Base-by-base conservation (phyloP, 2,113 vertebrate genomes). In the Athene cunicularia region DNA sequence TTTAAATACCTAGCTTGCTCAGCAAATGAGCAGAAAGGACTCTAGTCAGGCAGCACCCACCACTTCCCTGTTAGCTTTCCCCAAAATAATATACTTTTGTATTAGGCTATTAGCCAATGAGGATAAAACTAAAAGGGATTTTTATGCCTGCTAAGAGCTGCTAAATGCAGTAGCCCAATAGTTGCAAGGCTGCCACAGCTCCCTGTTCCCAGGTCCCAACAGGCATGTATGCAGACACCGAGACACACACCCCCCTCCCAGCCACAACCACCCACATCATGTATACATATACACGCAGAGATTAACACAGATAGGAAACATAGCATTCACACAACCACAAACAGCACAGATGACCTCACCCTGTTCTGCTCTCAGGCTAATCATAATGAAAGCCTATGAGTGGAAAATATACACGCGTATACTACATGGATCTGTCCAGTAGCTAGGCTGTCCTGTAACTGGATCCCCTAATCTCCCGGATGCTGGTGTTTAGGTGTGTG, bases 201-300 rank as follows among this genome's bases (percentile, higher is more conserved):
- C 8, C 27, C 16, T 30, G 30, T 23, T 43, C 23, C 35, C 3
- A 6, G 33, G 10, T 49, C 35, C 23, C 8, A 30, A 23, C 3
- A 50, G 4, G 8, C 13, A 10, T 19, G n/a, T 7, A 5, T 5
- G 4, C 15, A 59, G 55, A 1, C 23, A 66, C 30, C 35, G 13
- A 47, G 26, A 13, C 5, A 5, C 28, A 19, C 20, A 13, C 5
- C 2, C 14, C 22, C n/a, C n/a, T n/a, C 59, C 62, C 7, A 87
- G 49, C 9, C 35, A 33, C 49, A 35, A 6, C 12, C 16, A 56
- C 6, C 4, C 41, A 23, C 2, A 5, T 11, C 17, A 20, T 9
- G 8, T 16, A 35, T 8, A 35, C 5, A 16, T 30, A 39, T 20
- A 37, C 1, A 5, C 28, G 39, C 1, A 1, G 30, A 39, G 17